Percentiles rank a stretch among this genome's conserved stretches.
Conservation (phyloP, 1,140 invertebrate species). For the Zaprionus vittiger region DNA sequence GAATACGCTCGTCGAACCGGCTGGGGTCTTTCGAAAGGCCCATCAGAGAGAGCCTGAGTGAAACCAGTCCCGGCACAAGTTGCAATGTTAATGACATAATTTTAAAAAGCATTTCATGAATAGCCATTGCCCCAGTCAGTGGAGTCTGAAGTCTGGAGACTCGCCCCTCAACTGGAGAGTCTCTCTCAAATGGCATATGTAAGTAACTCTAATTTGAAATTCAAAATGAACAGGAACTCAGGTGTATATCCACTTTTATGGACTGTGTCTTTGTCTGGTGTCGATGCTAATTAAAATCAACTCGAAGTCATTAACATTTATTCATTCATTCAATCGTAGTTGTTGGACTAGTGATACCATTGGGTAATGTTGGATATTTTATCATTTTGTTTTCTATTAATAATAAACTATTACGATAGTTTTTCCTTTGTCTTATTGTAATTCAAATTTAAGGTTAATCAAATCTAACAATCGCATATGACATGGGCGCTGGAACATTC, state of each 20-base stretch:
- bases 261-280: slow-evolving; percentile 11
- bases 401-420: too few relatives aligned
- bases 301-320: slow-evolving; percentile 11
- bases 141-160: slow-evolving; percentile 15
- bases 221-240: slow-evolving; percentile 48
- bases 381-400: too few relatives aligned
- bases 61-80: slow-evolving; percentile 66
- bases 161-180: slow-evolving; percentile 16
- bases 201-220: slow-evolving; percentile 54
- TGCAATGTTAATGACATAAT: slow-evolving; percentile 81
- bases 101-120: slow-evolving; percentile 76
- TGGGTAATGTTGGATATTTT: not conserved
- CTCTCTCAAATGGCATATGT: slow-evolving; percentile 31
- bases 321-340: slow-evolving; percentile 27
- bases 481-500: not conserved
- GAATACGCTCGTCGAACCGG: slow-evolving; percentile 25
- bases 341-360: not conserved
- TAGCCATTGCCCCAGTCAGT: slow-evolving; percentile 50
- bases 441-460: not conserved
- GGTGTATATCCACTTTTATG: slow-evolving; percentile 16
- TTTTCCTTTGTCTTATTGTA: not conserved
- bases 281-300: slow-evolving; percentile 57
- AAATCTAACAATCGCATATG: not conserved
- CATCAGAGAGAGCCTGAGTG: slow-evolving; percentile 24
- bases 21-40: slow-evolving; percentile 21